phyloP scores from a whole-genome alignment of 2,888 invertebrate species.

The Serripes groenlandicus region DNA sequence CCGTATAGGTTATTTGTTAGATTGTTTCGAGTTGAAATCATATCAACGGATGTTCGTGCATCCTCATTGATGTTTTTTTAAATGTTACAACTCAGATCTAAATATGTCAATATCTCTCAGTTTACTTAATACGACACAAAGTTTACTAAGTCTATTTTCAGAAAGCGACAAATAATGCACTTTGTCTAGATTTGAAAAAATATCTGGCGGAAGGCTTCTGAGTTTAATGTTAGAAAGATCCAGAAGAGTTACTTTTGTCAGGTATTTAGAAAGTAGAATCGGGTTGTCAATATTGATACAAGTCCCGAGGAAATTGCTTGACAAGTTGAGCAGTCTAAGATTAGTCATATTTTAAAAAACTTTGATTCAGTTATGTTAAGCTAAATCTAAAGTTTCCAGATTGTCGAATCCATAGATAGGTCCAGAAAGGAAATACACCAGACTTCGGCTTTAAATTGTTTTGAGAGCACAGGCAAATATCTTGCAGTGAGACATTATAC shows the following conservation, averaged over 20 bases:
- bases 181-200: not conserved
- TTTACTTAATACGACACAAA: not conserved
- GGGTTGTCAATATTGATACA: not conserved
- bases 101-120: not conserved
- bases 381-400: not conserved
- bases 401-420: not conserved
- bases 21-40: not conserved
- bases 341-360: constrained; percentile 11
- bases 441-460: not conserved
- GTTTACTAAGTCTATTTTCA: not conserved
- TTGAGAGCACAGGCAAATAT: not conserved
- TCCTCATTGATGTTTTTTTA: not conserved
- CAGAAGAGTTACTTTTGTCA: not conserved
- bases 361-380: not conserved
- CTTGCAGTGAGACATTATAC: not conserved
- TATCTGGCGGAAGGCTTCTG: not conserved
- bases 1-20: not conserved
- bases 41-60: not conserved
- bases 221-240: constrained; percentile 10
- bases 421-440: not conserved
- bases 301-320: not conserved
- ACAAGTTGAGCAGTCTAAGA: not conserved
- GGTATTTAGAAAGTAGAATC: not conserved
- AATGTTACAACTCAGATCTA: not conserved
- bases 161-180: not conserved